These are phyloP conservation scores for Xestia xanthographa DNA, from an alignment of 2,888 invertebrate species.

Conservation along the genomic window DNA sequence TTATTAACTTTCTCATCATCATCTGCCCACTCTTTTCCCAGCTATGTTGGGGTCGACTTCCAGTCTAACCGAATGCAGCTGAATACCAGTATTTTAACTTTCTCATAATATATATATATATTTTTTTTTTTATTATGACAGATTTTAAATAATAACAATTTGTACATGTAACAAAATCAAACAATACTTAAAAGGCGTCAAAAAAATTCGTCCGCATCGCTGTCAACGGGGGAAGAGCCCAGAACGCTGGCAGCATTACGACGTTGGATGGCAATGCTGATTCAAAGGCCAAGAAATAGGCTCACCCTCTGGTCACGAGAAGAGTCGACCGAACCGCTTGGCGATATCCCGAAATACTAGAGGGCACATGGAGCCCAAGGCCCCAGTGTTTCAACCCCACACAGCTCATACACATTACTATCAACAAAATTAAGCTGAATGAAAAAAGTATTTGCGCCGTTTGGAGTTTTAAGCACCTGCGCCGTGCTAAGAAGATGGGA, in stretches of 20 bases:
- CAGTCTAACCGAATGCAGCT: no score
- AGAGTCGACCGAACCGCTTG: background rate
- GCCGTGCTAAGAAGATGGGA: background rate
- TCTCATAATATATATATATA: no score
- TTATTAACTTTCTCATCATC: no score
- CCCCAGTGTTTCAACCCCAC: no score
- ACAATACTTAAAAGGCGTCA: background rate
- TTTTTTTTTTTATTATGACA: no score
- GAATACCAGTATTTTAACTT: no score
- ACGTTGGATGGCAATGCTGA: background rate
- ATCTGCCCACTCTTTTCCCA: fast-evolving
- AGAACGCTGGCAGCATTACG: background rate
- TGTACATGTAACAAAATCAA: background rate
- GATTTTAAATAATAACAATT: background rate
- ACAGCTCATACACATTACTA: background rate
- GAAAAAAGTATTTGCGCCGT: background rate
- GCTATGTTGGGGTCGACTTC: no score
- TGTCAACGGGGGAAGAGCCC: background rate
- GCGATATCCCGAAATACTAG: background rate
- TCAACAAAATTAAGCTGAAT: background rate
- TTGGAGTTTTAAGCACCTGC: background rate
- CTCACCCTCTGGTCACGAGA: background rate
- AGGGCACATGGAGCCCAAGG: background rate
- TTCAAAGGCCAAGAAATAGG: background rate
- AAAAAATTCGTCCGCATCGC: background rate